Evolutionary conservation across 1,140 invertebrate species (phyloP), one percentile per base, ranked within the genome.

Genomic region (Drosophila malerkotliana): DNA sequence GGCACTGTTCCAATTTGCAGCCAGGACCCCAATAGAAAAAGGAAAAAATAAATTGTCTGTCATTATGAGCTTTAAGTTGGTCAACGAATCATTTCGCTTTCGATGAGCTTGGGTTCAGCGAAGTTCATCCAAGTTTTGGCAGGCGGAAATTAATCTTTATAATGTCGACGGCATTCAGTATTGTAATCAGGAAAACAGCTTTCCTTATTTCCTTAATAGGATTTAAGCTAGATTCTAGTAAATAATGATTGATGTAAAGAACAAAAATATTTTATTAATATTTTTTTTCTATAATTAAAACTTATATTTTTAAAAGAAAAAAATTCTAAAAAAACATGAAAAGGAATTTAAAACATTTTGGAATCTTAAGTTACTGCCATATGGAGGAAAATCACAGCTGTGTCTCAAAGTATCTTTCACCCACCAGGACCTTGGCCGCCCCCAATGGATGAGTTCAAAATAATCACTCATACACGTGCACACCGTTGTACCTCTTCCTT

Each of bases 41-140:
- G 73, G 63, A 76, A 56, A 53, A 66, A 73, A 84, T 85, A 84
- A 85, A 85, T 85, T 85, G 73, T 81, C 49, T 73, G 81, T 85
- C 81, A 84, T 84, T 85, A 81, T 47, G 49, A 74, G 49, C 63
- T 77, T 83, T 76, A 57, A 79, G 76, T 71, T 77, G 59, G 72
- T 59, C 67, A 72, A 69, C 67, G 67, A 57, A 69, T 69, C 63
- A 69, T 69, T 69, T 69, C 44, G 51, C 63, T 68, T 48, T 49
- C 67, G 37, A 72, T 72, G 67, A 52, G 55, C 24, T 57, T 51
- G 28, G 32, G 34, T 71, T 71, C 53, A 37, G 24, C 8, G 28
- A 47, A 72, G 56, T 58, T 72, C 39, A 44, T 12, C 28, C 10
- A 61, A 48, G 49, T 53, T 47, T 18, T 24, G 39, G 56, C 48